phyloP scores from a whole-genome alignment of 2,113 vertebrate species.

The Poecilia latipinna region DNA sequence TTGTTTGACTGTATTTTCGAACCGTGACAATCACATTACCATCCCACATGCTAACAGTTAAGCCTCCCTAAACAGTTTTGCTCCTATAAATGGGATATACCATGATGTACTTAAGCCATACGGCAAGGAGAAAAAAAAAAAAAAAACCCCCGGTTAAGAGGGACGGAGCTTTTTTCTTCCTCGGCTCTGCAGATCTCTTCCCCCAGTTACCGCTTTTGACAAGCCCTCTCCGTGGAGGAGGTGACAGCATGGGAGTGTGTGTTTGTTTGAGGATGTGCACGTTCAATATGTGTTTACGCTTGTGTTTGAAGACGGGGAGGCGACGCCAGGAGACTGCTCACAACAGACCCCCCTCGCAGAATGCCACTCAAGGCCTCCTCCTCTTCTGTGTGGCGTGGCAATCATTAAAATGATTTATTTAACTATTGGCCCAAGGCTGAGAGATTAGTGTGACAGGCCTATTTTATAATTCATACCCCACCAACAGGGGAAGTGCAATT shows the following conservation, averaged over 20 bases:
- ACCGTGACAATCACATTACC: conserved; percentile 65
- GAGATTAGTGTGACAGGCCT: conserved; percentile 80
- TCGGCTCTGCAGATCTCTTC: conserved; percentile 52
- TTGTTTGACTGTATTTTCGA: conserved; percentile 63
- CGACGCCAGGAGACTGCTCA: conserved; percentile 50
- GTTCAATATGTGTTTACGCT: conserved; percentile 58
- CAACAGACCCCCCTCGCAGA: conserved; percentile 59
- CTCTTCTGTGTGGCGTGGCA: conserved; percentile 68
- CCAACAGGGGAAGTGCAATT: conserved; percentile 73
- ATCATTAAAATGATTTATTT: conserved; percentile 83
- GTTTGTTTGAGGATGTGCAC: conserved; percentile 24
- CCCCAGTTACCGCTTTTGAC: conserved; percentile 52
- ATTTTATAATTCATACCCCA: conserved; percentile 81
- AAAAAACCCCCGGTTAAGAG: conserved; percentile 25
- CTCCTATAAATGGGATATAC: conserved; percentile 37
- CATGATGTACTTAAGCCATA: conserved; percentile 38
- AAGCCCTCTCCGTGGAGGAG: conserved; percentile 44
- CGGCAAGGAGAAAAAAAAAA: neutral
- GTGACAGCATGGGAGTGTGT: conserved; percentile 44
- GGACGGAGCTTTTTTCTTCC: conserved; percentile 61
- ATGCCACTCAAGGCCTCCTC: conserved; percentile 62
- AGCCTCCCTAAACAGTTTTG: conserved; percentile 54
- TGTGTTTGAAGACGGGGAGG: conserved; percentile 51
- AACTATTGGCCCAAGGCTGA: conserved; percentile 78
- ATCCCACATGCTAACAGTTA: conserved; percentile 54